Evolutionary conservation across 2,113 vertebrate species (phyloP).

Genomic region (Plecotus auritus): DNA sequence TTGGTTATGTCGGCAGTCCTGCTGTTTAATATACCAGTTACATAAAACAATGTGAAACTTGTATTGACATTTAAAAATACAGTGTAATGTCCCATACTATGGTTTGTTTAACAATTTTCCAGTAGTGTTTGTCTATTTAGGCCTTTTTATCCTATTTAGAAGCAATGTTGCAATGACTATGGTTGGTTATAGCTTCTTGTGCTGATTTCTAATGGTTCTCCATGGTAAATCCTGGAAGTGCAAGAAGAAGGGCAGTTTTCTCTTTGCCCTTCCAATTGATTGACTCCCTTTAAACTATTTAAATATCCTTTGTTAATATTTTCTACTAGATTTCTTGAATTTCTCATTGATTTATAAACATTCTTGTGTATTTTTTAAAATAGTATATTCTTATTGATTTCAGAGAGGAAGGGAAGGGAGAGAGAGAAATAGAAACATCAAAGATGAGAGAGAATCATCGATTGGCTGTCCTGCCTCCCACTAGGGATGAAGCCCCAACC

Average conservation of each 20-base stretch:
- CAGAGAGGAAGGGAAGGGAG: no score
- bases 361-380: background rate
- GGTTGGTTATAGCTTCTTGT: background rate
- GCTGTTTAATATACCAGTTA: background rate
- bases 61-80: background rate
- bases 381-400: no score
- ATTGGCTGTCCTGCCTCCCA: no score
- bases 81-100: no score
- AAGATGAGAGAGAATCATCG: no score
- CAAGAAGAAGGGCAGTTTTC: background rate
- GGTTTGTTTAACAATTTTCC: background rate
- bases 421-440: no score
- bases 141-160: background rate
- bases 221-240: background rate
- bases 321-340: background rate
- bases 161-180: background rate
- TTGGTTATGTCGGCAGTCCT: background rate
- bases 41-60: background rate
- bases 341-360: background rate
- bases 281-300: background rate
- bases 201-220: background rate
- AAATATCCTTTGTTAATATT: background rate
- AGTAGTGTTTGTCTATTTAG: background rate
- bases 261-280: background rate
- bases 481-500: no score